phyloP scores from a whole-genome alignment of 2,113 vertebrate genomes.

The Murina feae region DNA sequence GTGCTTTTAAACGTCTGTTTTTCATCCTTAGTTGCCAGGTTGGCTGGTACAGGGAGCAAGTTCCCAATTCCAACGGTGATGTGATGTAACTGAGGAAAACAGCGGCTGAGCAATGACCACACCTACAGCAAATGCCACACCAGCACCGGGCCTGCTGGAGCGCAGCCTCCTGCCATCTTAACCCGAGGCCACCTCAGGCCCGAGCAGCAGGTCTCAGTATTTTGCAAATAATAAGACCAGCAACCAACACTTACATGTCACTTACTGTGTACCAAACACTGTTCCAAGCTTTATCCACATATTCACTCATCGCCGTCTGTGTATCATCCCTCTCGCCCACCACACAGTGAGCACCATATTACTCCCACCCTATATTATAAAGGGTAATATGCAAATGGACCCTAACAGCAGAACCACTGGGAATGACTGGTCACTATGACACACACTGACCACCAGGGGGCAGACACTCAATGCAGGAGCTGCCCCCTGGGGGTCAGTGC shows the following conservation, averaged over 20 bases:
- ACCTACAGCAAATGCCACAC: background rate
- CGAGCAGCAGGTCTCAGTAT: background rate
- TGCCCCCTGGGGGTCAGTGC: too few species aligned
- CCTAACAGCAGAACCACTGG: too few species aligned
- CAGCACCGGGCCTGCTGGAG: background rate
- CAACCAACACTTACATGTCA: background rate
- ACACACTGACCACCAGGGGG: too few species aligned
- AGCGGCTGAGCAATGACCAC: background rate
- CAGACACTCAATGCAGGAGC: too few species aligned
- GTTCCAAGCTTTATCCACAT: background rate
- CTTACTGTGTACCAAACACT: background rate
- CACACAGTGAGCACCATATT: background rate
- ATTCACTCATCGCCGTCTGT: background rate
- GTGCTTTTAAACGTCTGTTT: background rate
- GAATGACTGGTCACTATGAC: too few species aligned
- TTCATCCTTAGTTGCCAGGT: background rate
- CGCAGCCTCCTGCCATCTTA: accelerated
- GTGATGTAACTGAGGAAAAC: background rate
- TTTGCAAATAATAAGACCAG: background rate
- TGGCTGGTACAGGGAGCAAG: background rate
- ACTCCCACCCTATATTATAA: too few species aligned
- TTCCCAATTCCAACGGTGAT: background rate
- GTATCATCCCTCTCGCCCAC: background rate
- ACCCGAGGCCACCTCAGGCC: background rate
- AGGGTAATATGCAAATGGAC: too few species aligned